phyloP scores from a whole-genome alignment of 2,113 vertebrate species.

The Hydrolagus affinis region DNA sequence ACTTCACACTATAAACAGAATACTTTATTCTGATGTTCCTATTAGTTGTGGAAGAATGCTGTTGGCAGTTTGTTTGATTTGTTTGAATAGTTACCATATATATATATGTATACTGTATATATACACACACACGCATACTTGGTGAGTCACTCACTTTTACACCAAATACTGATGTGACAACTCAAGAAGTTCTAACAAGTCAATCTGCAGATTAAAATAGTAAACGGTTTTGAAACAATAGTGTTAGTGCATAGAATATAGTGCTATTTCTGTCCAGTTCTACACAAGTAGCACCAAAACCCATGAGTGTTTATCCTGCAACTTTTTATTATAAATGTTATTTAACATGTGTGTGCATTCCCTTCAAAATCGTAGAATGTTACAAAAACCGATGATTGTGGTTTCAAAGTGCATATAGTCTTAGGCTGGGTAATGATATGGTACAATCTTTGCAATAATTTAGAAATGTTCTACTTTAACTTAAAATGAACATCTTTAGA shows the following conservation, averaged over 20 bases:
- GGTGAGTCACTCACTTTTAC: background rate
- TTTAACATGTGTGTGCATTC: background rate
- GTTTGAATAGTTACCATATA: background rate
- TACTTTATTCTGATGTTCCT: background rate
- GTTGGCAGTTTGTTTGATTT: slow-evolving; percentile 24
- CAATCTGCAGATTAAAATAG: background rate
- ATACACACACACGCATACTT: too few relatives aligned
- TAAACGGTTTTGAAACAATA: background rate
- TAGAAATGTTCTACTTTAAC: background rate
- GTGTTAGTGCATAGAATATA: background rate
- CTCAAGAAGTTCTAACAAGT: background rate
- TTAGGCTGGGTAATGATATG: background rate
- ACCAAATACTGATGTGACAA: background rate
- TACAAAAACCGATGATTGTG: background rate
- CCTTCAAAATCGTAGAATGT: background rate
- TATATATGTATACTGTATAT: background rate
- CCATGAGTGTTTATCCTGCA: background rate
- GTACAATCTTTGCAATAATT: background rate
- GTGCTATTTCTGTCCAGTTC: slow-evolving; percentile 6
- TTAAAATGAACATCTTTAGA: background rate
- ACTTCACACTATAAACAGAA: background rate
- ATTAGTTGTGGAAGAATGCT: background rate
- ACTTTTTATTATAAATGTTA: background rate
- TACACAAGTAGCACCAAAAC: background rate
- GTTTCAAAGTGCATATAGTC: background rate